Conservation (phyloP, 2,888 invertebrate species). For the Mechanitis mazaeus region DNA sequence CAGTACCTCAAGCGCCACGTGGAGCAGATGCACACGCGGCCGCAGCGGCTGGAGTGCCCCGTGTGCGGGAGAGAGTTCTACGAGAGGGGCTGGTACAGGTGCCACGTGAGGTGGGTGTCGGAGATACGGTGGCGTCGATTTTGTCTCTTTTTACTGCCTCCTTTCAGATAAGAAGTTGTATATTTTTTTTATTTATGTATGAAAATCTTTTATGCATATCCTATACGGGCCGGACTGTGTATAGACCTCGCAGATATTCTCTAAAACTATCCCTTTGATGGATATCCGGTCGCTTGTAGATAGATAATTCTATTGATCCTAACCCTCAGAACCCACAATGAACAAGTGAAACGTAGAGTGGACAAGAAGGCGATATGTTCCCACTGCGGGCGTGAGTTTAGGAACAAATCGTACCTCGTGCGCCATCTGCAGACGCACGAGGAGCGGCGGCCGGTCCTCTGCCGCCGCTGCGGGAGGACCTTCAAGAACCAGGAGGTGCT, state of each 20-base stretch:
- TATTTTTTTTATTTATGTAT: too few species aligned
- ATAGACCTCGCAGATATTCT: too few species aligned
- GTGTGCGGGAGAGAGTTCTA: constrained; percentile 42
- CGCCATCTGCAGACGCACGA: constrained; percentile 41
- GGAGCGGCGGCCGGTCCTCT: constrained; percentile 26
- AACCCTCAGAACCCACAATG: constrained; percentile 35
- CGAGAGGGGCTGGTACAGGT: constrained; percentile 41
- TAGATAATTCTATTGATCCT: not conserved
- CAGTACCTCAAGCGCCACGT: constrained; percentile 46
- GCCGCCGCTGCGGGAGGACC: constrained; percentile 32
- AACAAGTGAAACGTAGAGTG: constrained; percentile 33
- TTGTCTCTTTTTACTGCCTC: too few species aligned
- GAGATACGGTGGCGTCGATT: too few species aligned
- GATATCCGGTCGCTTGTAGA: too few species aligned
- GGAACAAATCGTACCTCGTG: constrained; percentile 37
- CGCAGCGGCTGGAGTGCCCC: constrained; percentile 37
- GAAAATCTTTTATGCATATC: too few species aligned
- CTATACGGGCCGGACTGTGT: too few species aligned
- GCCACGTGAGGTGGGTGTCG: constrained; percentile 38
- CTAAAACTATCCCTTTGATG: too few species aligned
- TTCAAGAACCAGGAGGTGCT: constrained; percentile 37
- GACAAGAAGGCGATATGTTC: constrained; percentile 32
- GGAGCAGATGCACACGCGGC: constrained; percentile 44
- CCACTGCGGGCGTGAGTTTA: constrained; percentile 40
- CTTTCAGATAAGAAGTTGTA: too few species aligned